Conservation (phyloP, 1,140 invertebrate genomes). For the Tetragnatha versicolor region DNA sequence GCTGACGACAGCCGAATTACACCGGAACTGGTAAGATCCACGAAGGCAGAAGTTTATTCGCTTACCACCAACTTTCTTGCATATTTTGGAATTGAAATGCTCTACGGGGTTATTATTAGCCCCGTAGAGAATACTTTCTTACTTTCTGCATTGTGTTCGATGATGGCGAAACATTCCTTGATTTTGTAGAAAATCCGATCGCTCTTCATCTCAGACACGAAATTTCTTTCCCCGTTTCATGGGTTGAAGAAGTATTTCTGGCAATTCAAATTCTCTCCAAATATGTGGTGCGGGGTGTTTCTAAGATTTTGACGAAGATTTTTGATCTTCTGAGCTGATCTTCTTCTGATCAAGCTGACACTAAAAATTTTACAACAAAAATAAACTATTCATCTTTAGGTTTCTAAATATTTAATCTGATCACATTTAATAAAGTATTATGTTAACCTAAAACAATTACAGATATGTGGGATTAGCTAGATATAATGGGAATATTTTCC, state of each 20-base stretch:
- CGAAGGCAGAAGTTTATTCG: slow-evolving; percentile 60
- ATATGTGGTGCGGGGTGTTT: too few species aligned
- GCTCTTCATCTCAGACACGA: slow-evolving; percentile 55
- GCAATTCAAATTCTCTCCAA: slow-evolving; percentile 68
- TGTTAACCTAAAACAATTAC: too few species aligned
- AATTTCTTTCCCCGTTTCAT: slow-evolving; percentile 55
- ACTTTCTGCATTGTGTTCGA: slow-evolving; percentile 29
- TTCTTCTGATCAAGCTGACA: too few species aligned
- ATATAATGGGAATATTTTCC: too few species aligned
- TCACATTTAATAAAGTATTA: too few species aligned
- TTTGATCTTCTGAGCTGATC: too few species aligned
- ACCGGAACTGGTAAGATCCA: slow-evolving; percentile 57
- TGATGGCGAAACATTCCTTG: not conserved
- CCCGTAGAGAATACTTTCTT: slow-evolving; percentile 62
- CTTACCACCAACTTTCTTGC: slow-evolving; percentile 63
- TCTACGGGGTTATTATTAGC: slow-evolving; percentile 64
- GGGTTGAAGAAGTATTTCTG: slow-evolving; percentile 57
- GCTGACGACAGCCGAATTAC: not conserved
- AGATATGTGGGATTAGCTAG: too few species aligned
- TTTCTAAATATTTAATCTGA: too few species aligned
- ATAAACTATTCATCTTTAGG: too few species aligned
- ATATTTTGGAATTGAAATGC: slow-evolving; percentile 61
- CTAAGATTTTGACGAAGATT: too few species aligned
- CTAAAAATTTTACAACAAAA: too few species aligned
- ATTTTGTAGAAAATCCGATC: slow-evolving; percentile 25